Conservation (phyloP, 30 jellyfish, hydroid and myxozoan species). For the Clytia hemisphaerica region DNA sequence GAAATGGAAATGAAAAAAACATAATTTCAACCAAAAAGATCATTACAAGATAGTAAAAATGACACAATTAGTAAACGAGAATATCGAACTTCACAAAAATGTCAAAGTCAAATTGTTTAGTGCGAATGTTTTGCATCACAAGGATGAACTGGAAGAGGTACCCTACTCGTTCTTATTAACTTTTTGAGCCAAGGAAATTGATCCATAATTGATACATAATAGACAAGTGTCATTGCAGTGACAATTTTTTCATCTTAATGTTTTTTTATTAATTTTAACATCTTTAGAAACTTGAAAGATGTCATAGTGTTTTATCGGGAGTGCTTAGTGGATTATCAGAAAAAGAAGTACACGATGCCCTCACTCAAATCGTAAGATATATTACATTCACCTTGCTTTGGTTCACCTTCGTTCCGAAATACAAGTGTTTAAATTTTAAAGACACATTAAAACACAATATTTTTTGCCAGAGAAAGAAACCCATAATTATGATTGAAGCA, state of each 20-base stretch:
- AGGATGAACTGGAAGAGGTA: slow-evolving; percentile 32
- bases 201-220: neutral
- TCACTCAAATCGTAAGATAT: slow-evolving; percentile 67
- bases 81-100: neutral
- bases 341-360: slow-evolving; percentile 77
- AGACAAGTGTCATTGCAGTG: neutral
- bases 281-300: slow-evolving; percentile 74
- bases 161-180: neutral
- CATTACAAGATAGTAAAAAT: too few relatives aligned
- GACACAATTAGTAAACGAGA: too few relatives aligned
- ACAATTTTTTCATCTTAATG: neutral
- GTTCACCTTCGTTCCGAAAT: neutral
- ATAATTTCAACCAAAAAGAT: too few relatives aligned
- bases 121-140: neutral
- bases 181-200: neutral
- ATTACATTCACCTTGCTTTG: neutral
- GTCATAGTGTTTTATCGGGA: slow-evolving; percentile 52
- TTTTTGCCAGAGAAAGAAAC: too few relatives aligned
- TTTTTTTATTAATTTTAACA: neutral
- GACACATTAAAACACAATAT: too few relatives aligned
- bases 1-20: too few relatives aligned
- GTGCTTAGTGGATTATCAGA: slow-evolving; percentile 73
- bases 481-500: neutral
- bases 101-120: slow-evolving; percentile 2
- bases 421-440: neutral